These are phyloP conservation scores for Mastomys natalensis DNA, from an alignment of 2,113 vertebrate species.

Conservation along the genomic window DNA sequence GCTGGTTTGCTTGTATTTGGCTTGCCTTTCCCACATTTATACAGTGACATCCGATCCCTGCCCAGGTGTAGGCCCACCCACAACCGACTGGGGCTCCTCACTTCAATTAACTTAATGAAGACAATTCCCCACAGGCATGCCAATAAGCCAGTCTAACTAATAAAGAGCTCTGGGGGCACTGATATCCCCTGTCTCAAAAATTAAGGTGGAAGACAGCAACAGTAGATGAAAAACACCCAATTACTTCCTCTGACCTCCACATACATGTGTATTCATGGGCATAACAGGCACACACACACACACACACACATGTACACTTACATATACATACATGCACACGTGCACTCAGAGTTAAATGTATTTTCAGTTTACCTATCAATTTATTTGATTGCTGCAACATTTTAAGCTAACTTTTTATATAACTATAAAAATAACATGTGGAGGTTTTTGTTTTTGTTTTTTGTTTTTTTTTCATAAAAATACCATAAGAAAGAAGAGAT, in stretches of 20 bases:
- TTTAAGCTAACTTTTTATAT: not conserved
- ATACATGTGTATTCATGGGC: not conserved
- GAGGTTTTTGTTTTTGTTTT: too few species aligned
- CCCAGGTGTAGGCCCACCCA: not conserved
- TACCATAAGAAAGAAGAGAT: not conserved
- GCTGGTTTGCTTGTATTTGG: too few species aligned
- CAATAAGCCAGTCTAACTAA: not conserved
- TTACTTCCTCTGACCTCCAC: not conserved
- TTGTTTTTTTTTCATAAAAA: not conserved
- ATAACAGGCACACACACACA: accelerated
- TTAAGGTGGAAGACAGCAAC: not conserved
- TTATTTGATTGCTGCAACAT: not conserved
- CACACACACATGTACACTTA: too few species aligned
- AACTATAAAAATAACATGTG: not conserved
- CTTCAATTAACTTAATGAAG: not conserved
- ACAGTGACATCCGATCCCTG: not conserved
- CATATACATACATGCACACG: not conserved
- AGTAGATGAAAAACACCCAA: not conserved
- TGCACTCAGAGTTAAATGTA: not conserved
- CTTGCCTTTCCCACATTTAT: not conserved
- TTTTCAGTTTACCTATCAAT: not conserved
- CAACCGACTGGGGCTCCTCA: not conserved
- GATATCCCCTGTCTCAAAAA: not conserved
- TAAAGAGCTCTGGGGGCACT: not conserved
- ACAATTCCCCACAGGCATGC: not conserved